Base-by-base conservation (phyloP, 2,888 invertebrate species). In the Eupsilia transversa region DNA sequence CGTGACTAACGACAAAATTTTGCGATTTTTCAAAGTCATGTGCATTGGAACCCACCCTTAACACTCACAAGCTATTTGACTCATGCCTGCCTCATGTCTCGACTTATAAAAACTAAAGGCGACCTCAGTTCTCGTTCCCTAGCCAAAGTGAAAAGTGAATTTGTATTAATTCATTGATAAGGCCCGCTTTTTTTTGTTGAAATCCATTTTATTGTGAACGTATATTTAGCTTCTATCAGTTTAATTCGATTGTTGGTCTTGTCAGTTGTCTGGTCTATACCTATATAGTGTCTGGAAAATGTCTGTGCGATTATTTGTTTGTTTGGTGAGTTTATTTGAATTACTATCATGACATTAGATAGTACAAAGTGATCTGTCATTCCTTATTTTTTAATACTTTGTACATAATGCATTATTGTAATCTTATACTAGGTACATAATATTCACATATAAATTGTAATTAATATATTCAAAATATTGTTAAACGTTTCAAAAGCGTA, bases 151-250 rank as follows among this genome's bases (percentile, higher is more conserved):
- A 83, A 86, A 83, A 79, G 83, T 83, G 65, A 83, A 72, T 78
- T 83, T 71, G 69, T 68, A 12, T 69, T 68, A 63, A 75, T 77
- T 72, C 52, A 17, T 38, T 35, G 85, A 84, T 77, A 84, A 75
- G 2, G 57, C 84, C 85, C 87, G 87, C 72, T 84, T 65, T 87
- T 87, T 84, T 77, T 84, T 86, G 78, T 64, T 54, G 27, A 38
- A 70, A 59, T 60, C n/a, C 41, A 66, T 64, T 72, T 73, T 59
- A 81, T 84, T 66, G 72, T 79, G 33, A 60, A 30, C 65, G 56
- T 56, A 30, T 56, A 78, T 72, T 83, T 76, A 57, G 65, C 74
- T 75, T 49, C 4, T 63, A 43, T 72, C 69, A 83, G 72, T 86
- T 49, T 70, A n/a, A 72, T 80, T 74, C 12, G 12, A 38, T 12